phyloP scores from a whole-genome alignment of 2,113 vertebrate genomes.

The Ciconia maguari region DNA sequence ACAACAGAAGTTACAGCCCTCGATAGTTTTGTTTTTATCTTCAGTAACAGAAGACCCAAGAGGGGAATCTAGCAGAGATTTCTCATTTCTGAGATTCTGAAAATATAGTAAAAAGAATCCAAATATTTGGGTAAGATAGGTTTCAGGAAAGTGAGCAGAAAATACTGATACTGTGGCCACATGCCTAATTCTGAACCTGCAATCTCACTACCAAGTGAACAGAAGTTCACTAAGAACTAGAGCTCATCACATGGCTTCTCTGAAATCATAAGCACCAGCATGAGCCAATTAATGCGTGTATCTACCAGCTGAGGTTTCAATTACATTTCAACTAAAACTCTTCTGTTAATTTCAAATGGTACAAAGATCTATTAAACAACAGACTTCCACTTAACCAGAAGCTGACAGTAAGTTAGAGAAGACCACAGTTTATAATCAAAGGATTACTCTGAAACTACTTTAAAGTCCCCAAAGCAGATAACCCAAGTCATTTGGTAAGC shows the following conservation, averaged over 20 bases:
- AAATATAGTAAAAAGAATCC: background rate
- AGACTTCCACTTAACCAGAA: background rate
- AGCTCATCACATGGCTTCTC: background rate
- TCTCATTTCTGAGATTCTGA: background rate
- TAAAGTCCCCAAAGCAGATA: background rate
- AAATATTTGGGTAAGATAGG: background rate
- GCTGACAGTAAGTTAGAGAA: background rate
- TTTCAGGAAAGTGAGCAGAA: background rate
- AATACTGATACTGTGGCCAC: background rate
- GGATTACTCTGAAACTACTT: background rate
- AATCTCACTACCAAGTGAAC: background rate
- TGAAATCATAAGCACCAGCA: background rate
- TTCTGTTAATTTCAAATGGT: background rate
- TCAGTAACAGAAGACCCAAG: background rate
- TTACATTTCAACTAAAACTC: background rate
- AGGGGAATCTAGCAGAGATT: background rate
- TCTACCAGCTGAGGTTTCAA: background rate
- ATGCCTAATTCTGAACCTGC: background rate
- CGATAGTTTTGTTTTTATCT: background rate
- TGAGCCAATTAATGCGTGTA: background rate
- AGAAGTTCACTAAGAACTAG: background rate
- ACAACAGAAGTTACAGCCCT: background rate
- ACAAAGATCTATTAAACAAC: background rate
- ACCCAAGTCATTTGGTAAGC: background rate
- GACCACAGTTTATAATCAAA: background rate